Base-by-base conservation (phyloP, 2,797 vertebrate genomes). In the Harpagifer antarcticus region DNA sequence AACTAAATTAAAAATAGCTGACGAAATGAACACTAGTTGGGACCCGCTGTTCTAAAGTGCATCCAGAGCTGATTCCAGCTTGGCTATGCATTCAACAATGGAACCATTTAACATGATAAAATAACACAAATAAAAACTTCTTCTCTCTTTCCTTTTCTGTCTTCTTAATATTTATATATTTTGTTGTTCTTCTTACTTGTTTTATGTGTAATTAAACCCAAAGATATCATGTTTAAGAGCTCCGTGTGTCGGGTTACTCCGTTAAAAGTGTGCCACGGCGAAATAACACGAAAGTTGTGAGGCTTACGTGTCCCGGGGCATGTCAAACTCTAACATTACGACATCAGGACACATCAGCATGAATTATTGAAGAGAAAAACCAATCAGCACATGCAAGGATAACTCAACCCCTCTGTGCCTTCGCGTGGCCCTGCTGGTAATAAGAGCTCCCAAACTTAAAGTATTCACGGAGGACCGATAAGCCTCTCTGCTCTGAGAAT, bases 391-490 rank as follows among this genome's bases (percentile, higher is more conserved):
- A 85, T 72, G 80, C 62, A 10, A 68, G 56, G 56, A 72, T 70
- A 59, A 76, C 77, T 83, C 79, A 43, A 43, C 59, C 62, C 76
- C 55, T 69, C 72, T 27, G 69, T 72, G 75, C 67, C 44, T 70
- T 52, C 64, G 74, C 1, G 0, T 72, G 76, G 72, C 71, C 54
- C n/a, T n/a, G 60, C 56, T 37, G 69, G 68, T 66, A 81, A 77
- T 79, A 80, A 83, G 68, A 82, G 81, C 76, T 71, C 80, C 57
- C 80, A 53, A 53, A 81, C 66, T 80, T 82, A 68, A 82, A 81
- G 86, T 77, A 80, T 88, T 83, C 74, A 77, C 49, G 5, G 58
- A 58, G 62, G 78, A 77, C 71, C 81, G 87, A 92, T 91, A 86
- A 91, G 89, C 79, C 45, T 59, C 60, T 86, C 56, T 62, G 82